Conservation (phyloP, 1,140 invertebrate genomes). For the Heliothis virescens region DNA sequence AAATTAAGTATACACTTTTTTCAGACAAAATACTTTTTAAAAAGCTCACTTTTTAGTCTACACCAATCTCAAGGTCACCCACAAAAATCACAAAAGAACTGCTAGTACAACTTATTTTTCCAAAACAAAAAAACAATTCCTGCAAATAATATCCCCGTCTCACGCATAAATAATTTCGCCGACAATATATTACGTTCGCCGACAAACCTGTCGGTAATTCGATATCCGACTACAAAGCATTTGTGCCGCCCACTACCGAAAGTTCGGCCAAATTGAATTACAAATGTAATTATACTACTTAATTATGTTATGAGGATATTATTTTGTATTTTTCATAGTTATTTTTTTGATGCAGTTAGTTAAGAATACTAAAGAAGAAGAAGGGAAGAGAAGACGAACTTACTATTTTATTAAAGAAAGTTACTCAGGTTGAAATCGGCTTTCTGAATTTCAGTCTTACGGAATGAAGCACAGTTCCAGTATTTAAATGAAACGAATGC, state of each 20-base stretch:
- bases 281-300: conserved; percentile 31
- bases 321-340: background rate
- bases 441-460: too few relatives aligned
- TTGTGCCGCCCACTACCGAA: background rate
- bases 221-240: conserved; percentile 38
- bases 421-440: too few relatives aligned
- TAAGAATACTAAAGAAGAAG: too few relatives aligned
- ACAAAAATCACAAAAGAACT: too few relatives aligned
- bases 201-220: background rate
- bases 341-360: background rate
- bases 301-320: background rate
- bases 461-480: too few relatives aligned
- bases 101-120: background rate
- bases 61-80: too few relatives aligned
- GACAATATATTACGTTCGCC: background rate
- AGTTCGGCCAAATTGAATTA: conserved; percentile 26
- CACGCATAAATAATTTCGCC: background rate
- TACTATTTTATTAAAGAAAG: too few relatives aligned
- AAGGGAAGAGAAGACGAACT: too few relatives aligned
- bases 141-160: conserved; percentile 2
- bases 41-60: too few relatives aligned
- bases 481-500: too few relatives aligned
- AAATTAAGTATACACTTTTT: too few relatives aligned
- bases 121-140: background rate
- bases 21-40: too few relatives aligned